Evolutionary conservation across 2,888 invertebrate species (phyloP), one percentile per base, ranked within the genome.

Genomic region (Drosophila acutilabella): DNA sequence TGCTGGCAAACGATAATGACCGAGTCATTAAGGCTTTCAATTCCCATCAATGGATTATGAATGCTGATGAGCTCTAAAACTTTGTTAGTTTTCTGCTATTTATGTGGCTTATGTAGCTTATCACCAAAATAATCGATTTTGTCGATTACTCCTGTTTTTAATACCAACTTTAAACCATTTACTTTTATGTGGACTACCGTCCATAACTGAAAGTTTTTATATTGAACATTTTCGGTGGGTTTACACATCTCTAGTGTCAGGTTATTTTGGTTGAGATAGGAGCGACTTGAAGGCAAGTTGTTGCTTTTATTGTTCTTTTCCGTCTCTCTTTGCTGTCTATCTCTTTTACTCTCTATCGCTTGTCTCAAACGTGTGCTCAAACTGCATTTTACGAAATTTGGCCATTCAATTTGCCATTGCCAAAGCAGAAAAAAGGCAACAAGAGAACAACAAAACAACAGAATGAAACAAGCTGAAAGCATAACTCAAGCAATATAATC

Each of bases 341-440:
- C 68, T 71, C 36, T 36, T 3, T 11, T 13, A 56, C 74, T 40
- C 18, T 13, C 26, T 40, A 8, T n/a, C 68, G 69, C 64, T 66
- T 42, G 71, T 78, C 75, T 65, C 71, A 80, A 74, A 81, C 84
- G 87, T 87, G 76, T 70, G 74, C 74, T 82, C 85, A 84, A 82
- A 77, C 80, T 77, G 79, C 81, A 85, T 87, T 87, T 85, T 87
- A 66, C 74, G 69, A 78, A 84, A 85, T 87, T 86, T 85, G 78
- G 75, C 67, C 85, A 82, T 86, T 85, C 85, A 86, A 86, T 85
- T 56, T 85, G 85, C 79, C 88, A 84, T 71, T 70, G 73, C 77
- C 71, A 79, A 59, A 69, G 65, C 80, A 42, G 54, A 71, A 60
- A 45, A 50, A 64, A 62, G 38, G 53, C 59, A 74, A 80, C 65